Evolutionary conservation across 2,888 invertebrate genomes (phyloP), one percentile per base, ranked within the genome.

Genomic region (Noctua janthina): DNA sequence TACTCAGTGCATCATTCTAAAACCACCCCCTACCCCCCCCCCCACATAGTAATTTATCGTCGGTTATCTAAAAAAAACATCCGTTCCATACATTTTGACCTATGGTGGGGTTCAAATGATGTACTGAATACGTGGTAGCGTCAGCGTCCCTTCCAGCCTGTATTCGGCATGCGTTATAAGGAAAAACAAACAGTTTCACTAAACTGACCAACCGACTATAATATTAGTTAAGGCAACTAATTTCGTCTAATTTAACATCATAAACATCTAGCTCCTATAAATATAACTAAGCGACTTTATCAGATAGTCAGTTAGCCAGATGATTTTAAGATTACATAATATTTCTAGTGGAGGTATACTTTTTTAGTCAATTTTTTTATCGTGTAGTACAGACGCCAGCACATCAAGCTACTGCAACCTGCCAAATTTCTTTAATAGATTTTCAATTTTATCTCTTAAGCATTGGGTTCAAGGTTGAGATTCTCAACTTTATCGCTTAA

Each of bases 151-250:
- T 13, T 49, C 2, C 17, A 17, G 20, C 1, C 2, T 56, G n/a
- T 11, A 59, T 62, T 7, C 2, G 29, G 17, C 15, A 35, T 10
- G 8, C 17, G 20, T 39, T 39, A 66, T 62, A 76, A 17, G 13
- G 54, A 78, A 43, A 78, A 68, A 78, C 39, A 62, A 43, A 62
- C n/a, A 51, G 17, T 23, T 49, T 29, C 6, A 0, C 1, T 23
- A 43, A 43, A 51, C 56, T 35, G 49, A 59, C 59, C 46, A 80
- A 51, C 43, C 59, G 23, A 67, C 56, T 51, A 54, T 46, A 54
- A 1, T 4, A 59, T 39, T n/a, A 62, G 11, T 80, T 46, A 70
- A 70, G 54, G 69, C 73, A 80, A 68, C 68, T 73, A 80, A 68
- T 35, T 68, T 29, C 10, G 56, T 43, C 43, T 80, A 73, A 62